These are phyloP conservation scores for Loriculus beryllinus DNA, from an alignment of 2,797 vertebrate species.

Conservation along the genomic window DNA sequence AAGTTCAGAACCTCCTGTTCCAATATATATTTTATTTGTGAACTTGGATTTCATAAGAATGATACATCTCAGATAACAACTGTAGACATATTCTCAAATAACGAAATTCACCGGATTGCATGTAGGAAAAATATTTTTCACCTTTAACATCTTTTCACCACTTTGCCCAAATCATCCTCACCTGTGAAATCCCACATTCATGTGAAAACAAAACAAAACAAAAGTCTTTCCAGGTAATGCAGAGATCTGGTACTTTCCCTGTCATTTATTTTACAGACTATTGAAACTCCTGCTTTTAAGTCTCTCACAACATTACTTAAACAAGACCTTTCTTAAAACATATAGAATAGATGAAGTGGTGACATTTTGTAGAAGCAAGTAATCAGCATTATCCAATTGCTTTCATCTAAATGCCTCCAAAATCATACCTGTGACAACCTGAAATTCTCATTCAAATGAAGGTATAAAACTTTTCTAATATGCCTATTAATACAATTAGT, in stretches of 20 bases:
- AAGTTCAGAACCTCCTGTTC: background rate
- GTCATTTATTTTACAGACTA: background rate
- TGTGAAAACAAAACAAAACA: accelerated
- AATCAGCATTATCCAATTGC: background rate
- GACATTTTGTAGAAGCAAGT: background rate
- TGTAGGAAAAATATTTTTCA: background rate
- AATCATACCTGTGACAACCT: background rate
- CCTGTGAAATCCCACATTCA: background rate
- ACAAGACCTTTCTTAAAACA: background rate
- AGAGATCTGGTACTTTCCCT: background rate
- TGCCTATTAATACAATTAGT: background rate
- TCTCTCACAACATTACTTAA: background rate
- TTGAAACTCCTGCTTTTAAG: background rate
- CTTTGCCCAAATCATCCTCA: background rate
- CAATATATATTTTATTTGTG: background rate
- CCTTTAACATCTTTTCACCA: background rate
- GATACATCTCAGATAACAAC: background rate
- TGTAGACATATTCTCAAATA: background rate
- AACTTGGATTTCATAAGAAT: background rate
- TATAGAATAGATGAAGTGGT: background rate
- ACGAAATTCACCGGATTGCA: background rate
- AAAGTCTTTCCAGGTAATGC: background rate
- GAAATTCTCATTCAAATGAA: background rate
- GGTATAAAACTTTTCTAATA: background rate
- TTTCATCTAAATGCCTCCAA: background rate